These are phyloP conservation scores for Chironex yamaguchii DNA, from an alignment of 30 jellyfish, hydroid and myxozoan species.

Conservation along the genomic window DNA sequence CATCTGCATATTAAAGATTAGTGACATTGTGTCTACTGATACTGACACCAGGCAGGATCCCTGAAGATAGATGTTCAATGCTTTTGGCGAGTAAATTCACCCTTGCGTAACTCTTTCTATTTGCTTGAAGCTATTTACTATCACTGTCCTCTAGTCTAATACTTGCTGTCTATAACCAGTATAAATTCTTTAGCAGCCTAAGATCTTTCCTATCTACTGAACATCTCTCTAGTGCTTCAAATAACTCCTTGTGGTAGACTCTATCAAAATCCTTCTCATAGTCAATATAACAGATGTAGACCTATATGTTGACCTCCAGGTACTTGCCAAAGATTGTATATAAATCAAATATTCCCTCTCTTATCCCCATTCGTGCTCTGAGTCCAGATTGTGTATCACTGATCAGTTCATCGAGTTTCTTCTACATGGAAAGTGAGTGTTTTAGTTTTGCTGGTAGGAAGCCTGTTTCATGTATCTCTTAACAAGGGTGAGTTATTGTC, in stretches of 20 bases:
- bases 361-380: neutral
- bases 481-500: neutral
- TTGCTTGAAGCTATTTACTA: no score
- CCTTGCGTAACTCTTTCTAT: no score
- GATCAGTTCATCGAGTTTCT: neutral
- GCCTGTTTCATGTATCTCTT: slow-evolving; percentile 15
- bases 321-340: neutral
- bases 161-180: no score
- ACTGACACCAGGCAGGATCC: no score
- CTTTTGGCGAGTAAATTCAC: no score
- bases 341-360: slow-evolving; percentile 6
- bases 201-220: no score
- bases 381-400: slow-evolving; percentile 4
- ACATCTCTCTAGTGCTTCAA: no score
- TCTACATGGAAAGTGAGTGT: neutral
- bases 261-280: slow-evolving; percentile 6
- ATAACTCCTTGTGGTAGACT: neutral
- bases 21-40: no score
- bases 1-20: no score
- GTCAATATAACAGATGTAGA: slow-evolving; percentile 26
- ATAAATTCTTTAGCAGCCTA: neutral
- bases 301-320: neutral
- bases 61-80: no score
- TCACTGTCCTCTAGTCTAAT: no score
- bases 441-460: neutral